Evolutionary conservation across 2,888 invertebrate species (phyloP).

Genomic region (Embidobia sp.): DNA sequence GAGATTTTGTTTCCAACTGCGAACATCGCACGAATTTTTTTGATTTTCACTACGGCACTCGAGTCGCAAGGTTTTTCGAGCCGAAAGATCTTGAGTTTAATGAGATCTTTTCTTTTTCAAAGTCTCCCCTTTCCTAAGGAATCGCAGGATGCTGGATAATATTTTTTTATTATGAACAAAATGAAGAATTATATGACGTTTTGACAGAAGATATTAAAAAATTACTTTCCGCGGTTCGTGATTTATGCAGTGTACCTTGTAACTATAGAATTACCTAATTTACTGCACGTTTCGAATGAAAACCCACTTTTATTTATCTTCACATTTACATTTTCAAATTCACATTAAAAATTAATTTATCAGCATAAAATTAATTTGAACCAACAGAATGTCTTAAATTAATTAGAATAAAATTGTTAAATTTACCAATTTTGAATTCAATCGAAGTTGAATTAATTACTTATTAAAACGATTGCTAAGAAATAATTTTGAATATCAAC

Average conservation of each 20-base stretch:
- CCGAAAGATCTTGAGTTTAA: conserved; percentile 48
- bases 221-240: not conserved
- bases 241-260: not conserved
- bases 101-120: conserved; percentile 43
- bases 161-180: conserved; percentile 23
- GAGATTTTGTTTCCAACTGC: conserved; percentile 56
- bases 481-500: too few relatives aligned
- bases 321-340: not conserved
- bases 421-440: too few relatives aligned
- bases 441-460: too few relatives aligned
- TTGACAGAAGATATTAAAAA: conserved; percentile 1
- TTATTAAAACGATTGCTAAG: too few relatives aligned
- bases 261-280: not conserved
- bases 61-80: conserved; percentile 33
- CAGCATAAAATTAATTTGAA: too few relatives aligned
- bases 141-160: not conserved
- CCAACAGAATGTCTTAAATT: too few relatives aligned
- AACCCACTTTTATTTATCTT: too few relatives aligned
- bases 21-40: conserved; percentile 34
- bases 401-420: too few relatives aligned
- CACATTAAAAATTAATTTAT: too few relatives aligned
- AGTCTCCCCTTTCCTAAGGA: conserved; percentile 3
- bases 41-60: conserved; percentile 52
- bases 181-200: conserved; percentile 30
- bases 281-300: not conserved